phyloP scores from a whole-genome alignment of 2,888 invertebrate genomes.

The Zaprionus bogoriensis region DNA sequence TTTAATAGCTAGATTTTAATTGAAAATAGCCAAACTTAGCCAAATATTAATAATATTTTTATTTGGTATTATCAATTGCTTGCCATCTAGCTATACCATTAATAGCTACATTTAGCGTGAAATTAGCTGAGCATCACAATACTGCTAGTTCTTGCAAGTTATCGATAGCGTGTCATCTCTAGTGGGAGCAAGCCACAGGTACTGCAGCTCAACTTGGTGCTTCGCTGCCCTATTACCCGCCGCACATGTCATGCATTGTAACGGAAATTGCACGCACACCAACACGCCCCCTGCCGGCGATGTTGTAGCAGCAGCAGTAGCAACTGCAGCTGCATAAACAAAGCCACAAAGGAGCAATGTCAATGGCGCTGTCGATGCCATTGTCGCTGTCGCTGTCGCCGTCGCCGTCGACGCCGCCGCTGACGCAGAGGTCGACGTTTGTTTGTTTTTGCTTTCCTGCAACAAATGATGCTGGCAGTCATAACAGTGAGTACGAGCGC shows the following conservation, averaged over 20 bases:
- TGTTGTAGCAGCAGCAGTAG: constrained; percentile 23
- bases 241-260: constrained; percentile 2
- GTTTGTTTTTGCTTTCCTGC: constrained; percentile 54
- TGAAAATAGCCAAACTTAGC: background rate
- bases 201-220: background rate
- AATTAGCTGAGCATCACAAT: background rate
- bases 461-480: constrained; percentile 61
- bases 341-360: constrained; percentile 49
- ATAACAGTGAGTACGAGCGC: constrained; percentile 8
- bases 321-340: constrained; percentile 73
- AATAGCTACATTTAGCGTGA: background rate
- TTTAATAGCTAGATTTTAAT: no score
- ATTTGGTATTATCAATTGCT: no score
- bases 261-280: constrained; percentile 17
- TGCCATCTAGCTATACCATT: no score
- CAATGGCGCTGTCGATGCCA: constrained; percentile 33
- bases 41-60: background rate
- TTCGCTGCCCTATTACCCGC: background rate
- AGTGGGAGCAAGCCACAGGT: background rate
- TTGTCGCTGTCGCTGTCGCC: constrained; percentile 11
- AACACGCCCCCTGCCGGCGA: background rate
- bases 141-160: background rate
- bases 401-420: constrained; percentile 19
- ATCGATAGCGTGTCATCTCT: background rate
- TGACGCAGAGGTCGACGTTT: no score